Percentiles rank a stretch among this genome's conserved stretches.
Conservation (phyloP, 2,888 invertebrate genomes). For the Trisateles emortualis region DNA sequence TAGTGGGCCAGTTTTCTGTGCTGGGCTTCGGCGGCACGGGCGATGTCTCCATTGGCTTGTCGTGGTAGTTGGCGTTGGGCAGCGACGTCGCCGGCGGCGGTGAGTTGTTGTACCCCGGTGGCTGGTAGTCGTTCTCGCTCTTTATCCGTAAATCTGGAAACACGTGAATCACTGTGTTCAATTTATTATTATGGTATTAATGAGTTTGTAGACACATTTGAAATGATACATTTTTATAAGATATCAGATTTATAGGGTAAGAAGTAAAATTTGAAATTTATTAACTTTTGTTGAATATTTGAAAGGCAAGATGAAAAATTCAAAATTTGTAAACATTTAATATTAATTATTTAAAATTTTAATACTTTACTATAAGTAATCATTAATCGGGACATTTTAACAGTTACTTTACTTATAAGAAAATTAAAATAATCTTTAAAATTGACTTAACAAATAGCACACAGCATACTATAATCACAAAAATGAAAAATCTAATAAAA, state of each 20-base stretch:
- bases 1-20: slow-evolving; percentile 88
- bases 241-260: neutral
- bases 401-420: no score
- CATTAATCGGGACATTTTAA: no score
- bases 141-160: slow-evolving; percentile 92
- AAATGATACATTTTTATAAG: neutral
- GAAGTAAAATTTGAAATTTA: neutral
- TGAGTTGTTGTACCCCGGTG: slow-evolving; percentile 85
- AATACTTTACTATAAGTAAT: no score
- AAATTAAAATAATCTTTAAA: no score
- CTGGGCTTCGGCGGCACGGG: slow-evolving; percentile 87
- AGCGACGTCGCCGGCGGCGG: slow-evolving; percentile 87
- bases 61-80: slow-evolving; percentile 78
- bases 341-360: no score
- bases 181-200: slow-evolving; percentile 22
- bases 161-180: slow-evolving; percentile 26
- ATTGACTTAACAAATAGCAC: no score
- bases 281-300: neutral
- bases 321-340: no score
- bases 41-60: slow-evolving; percentile 78
- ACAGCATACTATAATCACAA: no score
- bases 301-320: no score
- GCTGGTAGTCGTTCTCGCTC: slow-evolving; percentile 87
- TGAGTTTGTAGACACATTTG: slow-evolving; percentile 1
- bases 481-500: no score